Base-by-base conservation (phyloP, 30 jellyfish, hydroid and myxozoan genomes). In the Cassiopea xamachana region DNA sequence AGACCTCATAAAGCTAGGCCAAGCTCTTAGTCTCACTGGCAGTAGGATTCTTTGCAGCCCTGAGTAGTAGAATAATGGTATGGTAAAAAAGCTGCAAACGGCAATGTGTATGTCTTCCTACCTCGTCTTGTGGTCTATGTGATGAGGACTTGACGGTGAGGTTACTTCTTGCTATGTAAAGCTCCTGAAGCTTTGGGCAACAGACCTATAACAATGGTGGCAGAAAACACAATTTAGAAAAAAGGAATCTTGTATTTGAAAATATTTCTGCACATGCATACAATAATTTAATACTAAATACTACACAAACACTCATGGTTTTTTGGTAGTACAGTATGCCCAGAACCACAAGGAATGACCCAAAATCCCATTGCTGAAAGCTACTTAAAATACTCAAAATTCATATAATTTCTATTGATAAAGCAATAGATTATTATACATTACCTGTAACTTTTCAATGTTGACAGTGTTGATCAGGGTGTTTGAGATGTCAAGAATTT, bases 161-260 rank as follows among this genome's bases (percentile, higher is more conserved):
- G 60, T 60, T 43, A 48, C 86, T 59, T 48, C 79, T 85, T 55
- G 95, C 88, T 46, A 92, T 79, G 80, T 84, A 92, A 4, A 92
- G 81, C 71, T 85, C 97, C 59, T 85, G 89, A 68, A 92, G 88
- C 1, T 82, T n/a, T 60, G 94, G 94, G 87, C 91, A 92, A 12
- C 92, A 47, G 71, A 49, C 80, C 89, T 92, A 10, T 10, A 86
- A 51, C 72, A 86, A 17, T 14, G 64, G 46, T 58, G 17, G 83
- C 64, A 55, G 64, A 3, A 55, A 6, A 55, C 64, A 55, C 12
- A 55, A 55, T 3, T 55, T 6, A 27, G 39, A 27, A 27, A 27
- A 27, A 27, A 27, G 39, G 39, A 27, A 27, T 27, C 39, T 27
- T 27, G 39, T 27, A 27, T 27, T 27, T 27, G 39, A 27, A 27